These are phyloP conservation scores for Latrodectus elegans DNA, from an alignment of 2,888 invertebrate species.

Conservation along the genomic window DNA sequence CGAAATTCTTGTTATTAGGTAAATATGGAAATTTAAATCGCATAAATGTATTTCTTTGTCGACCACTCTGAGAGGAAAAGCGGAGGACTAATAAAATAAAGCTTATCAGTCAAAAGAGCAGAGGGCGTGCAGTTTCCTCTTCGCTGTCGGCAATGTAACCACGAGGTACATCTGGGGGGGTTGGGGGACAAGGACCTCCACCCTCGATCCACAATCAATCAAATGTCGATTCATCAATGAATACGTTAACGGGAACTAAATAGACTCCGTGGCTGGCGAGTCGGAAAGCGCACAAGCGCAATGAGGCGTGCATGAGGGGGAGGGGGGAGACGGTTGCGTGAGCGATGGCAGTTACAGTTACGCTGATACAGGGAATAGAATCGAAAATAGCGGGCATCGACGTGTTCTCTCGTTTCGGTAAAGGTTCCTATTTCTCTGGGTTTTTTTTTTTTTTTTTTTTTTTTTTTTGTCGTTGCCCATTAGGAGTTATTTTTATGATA, in stretches of 20 bases:
- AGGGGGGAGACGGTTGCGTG: slow-evolving; percentile 41
- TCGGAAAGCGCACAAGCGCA: slow-evolving; percentile 38
- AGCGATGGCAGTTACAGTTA: slow-evolving; percentile 40
- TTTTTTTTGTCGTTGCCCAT: slow-evolving; percentile 6
- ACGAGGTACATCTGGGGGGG: neutral
- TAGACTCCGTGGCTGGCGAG: slow-evolving; percentile 24
- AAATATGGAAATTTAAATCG: too few relatives aligned
- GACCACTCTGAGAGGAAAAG: too few relatives aligned
- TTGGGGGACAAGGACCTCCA: neutral
- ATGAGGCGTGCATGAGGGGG: slow-evolving; percentile 46
- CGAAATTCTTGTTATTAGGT: too few relatives aligned
- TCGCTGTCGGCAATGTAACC: too few relatives aligned
- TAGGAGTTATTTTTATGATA: slow-evolving; percentile 30
- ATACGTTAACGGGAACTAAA: slow-evolving; percentile 40
- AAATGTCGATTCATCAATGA: slow-evolving; percentile 52
- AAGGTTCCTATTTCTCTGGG: neutral
- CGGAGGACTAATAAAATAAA: too few relatives aligned
- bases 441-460: neutral
- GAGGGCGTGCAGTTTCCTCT: too few relatives aligned
- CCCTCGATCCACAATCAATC: slow-evolving; percentile 45
- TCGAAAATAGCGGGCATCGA: slow-evolving; percentile 27
- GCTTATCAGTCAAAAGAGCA: too few relatives aligned
- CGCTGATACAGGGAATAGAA: slow-evolving; percentile 4
- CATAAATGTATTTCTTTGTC: too few relatives aligned
- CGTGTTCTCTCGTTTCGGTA: slow-evolving; percentile 24